Evolutionary conservation across 1,140 invertebrate species (phyloP).

Genomic region (Eufriesea mexicana): DNA sequence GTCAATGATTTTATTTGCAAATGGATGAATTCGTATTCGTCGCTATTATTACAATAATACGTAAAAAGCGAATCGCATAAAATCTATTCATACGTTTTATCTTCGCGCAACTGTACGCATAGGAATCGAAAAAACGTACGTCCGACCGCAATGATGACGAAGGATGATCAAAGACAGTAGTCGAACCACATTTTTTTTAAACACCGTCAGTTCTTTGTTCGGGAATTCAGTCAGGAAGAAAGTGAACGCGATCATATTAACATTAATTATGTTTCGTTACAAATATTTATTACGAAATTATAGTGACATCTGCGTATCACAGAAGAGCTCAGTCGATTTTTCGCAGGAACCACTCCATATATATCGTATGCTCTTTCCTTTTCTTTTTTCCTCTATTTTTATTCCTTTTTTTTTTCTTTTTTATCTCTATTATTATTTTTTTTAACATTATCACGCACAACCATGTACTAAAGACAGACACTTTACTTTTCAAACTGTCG

Average conservation of each 20-base stretch:
- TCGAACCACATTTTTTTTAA: slow-evolving; percentile 2
- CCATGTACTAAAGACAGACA: not conserved
- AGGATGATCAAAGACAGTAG: not conserved
- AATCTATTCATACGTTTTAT: slow-evolving; percentile 10
- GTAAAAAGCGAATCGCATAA: slow-evolving; percentile 45
- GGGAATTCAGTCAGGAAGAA: slow-evolving; percentile 57
- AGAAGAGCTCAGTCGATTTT: slow-evolving; percentile 71
- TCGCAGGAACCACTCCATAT: slow-evolving; percentile 60
- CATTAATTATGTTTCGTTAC: slow-evolving; percentile 57
- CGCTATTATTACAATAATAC: slow-evolving; percentile 16
- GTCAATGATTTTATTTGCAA: no score
- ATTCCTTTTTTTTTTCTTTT: not conserved
- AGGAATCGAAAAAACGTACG: slow-evolving; percentile 32
- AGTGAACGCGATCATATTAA: slow-evolving; percentile 53
- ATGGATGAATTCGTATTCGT: not conserved
- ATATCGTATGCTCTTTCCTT: slow-evolving; percentile 4
- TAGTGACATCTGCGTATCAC: slow-evolving; percentile 72
- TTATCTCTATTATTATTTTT: not conserved
- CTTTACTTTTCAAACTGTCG: not conserved
- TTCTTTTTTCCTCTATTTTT: not conserved
- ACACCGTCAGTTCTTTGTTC: slow-evolving; percentile 8
- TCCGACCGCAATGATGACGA: not conserved
- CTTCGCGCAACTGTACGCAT: slow-evolving; percentile 9
- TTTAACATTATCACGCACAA: not conserved
- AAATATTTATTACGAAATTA: slow-evolving; percentile 69